Base-by-base conservation (phyloP, 2,113 vertebrate genomes). In the Bujurquina vittata region DNA sequence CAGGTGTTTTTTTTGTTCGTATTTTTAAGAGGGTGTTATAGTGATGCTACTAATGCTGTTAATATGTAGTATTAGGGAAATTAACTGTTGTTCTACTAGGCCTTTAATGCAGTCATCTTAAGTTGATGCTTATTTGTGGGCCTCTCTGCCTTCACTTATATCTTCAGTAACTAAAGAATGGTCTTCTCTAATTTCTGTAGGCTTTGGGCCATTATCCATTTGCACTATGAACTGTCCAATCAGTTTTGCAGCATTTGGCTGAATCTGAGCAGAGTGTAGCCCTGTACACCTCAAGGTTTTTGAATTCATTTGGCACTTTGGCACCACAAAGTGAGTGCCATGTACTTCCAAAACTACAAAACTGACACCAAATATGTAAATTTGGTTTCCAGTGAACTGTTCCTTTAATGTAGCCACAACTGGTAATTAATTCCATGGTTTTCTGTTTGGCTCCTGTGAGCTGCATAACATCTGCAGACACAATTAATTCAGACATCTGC, bases 1-100 rank as follows among this genome's bases (percentile, higher is more conserved):
- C 15, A 96, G 97, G 98, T 99, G 96, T 2, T 73, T 75, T 56
- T 40, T 11, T 23, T 49, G 33, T n/a, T 60, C 7, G 49, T 58
- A 43, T 33, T 29, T 67, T 69, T 37, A 60, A 80, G 12, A 60
- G 10, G 40, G 57, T 43, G 43, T 10, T 69, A 40, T 37, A 43
- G 33, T 72, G 23, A 52, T 52, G 43, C 49, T 52, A 52, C 11
- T 69, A 1, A 52, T 69, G 65, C 26, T 49, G 43, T 52, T 31
- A 52, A 46, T 46, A 15, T 12, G 43, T 15, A 46, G 12, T 46
- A 15, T 15, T 46, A 15, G 12, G 12, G 40, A 46, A 46, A 46
- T 40, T 0, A 40, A 49, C 9, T 6, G 15, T 49, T 69, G 23
- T 69, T 69, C 3, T 49, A 9, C 40, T 49, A 0, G 8, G 37